Evolutionary conservation across 1,140 invertebrate species (phyloP).

Genomic region (Bombyx mori): ASM3026992v2 NC_085119.1:17610501-17611000

Average conservation of each 20-base stretch:
- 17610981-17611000: too few relatives aligned
- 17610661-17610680: too few relatives aligned
- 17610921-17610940: too few relatives aligned
- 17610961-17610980: too few relatives aligned
- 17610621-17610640: conserved; percentile 60
- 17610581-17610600: conserved; percentile 45
- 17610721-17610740: conserved; percentile 59
- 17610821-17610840: neutral
- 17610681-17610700: conserved; percentile 53
- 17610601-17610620: conserved; percentile 51
- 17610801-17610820: conserved; percentile 45
- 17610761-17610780: conserved; percentile 40
- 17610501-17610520: conserved; percentile 42
- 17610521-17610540: conserved; percentile 43
- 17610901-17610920: too few relatives aligned
- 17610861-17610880: neutral
- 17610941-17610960: too few relatives aligned
- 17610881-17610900: conserved; percentile 1
- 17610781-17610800: conserved; percentile 40
- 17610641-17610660: conserved; percentile 9
- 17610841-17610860: conserved; percentile 1
- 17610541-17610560: conserved; percentile 58
- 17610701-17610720: conserved; percentile 69
- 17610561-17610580: conserved; percentile 66
- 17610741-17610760: conserved; percentile 53